phyloP scores from a whole-genome alignment of 2,888 invertebrate species.

The Eupithecia subumbrata region DNA sequence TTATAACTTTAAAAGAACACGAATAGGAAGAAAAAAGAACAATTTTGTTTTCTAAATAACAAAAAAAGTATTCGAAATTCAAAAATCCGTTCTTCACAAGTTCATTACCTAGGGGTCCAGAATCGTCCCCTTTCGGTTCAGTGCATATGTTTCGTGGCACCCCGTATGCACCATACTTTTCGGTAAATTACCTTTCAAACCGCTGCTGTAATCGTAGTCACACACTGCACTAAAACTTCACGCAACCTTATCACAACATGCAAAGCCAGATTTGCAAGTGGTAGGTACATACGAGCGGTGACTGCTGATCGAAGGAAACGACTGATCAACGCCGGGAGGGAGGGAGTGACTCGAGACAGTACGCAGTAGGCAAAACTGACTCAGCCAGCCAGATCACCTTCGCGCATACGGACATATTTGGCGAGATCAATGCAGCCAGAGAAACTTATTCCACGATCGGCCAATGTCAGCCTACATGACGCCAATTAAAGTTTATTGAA shows the following conservation, averaged over 20 bases:
- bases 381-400: slow-evolving; percentile 77
- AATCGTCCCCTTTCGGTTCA: too few relatives aligned
- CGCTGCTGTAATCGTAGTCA: slow-evolving; percentile 41
- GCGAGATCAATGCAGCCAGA: slow-evolving; percentile 72
- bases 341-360: slow-evolving; percentile 50
- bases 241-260: slow-evolving; percentile 56
- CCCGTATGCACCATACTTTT: background rate
- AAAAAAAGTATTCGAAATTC: too few relatives aligned
- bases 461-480: slow-evolving; percentile 64
- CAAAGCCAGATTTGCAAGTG: slow-evolving; percentile 49
- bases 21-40: too few relatives aligned
- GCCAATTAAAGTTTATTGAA: slow-evolving; percentile 43
- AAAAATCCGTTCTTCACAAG: too few relatives aligned
- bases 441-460: slow-evolving; percentile 58
- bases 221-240: slow-evolving; percentile 54
- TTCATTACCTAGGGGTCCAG: too few relatives aligned
- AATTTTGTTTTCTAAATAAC: too few relatives aligned
- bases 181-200: slow-evolving; percentile 47
- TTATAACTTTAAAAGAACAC: too few relatives aligned
- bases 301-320: slow-evolving; percentile 60
- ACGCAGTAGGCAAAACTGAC: slow-evolving; percentile 63
- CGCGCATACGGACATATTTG: slow-evolving; percentile 80
- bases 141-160: too few relatives aligned
- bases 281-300: slow-evolving; percentile 58
- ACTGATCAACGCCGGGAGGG: slow-evolving; percentile 54